Conservation (phyloP, 2,888 invertebrate species). For the Microctonus aethiopoides region DNA sequence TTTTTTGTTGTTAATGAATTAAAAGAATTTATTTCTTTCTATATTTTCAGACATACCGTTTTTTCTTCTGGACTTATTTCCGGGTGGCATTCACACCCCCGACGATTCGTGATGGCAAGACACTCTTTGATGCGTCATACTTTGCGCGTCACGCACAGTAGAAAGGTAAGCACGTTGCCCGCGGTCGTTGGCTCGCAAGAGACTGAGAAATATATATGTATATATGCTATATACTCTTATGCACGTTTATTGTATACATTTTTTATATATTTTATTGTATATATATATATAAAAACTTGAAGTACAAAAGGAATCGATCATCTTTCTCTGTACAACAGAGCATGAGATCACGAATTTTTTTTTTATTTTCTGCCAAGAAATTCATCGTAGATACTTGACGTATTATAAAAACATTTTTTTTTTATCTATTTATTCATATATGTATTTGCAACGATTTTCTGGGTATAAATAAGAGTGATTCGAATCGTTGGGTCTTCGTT, state of each 20-base stretch:
- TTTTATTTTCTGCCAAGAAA: neutral
- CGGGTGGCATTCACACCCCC: slow-evolving; percentile 10
- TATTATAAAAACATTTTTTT: no score
- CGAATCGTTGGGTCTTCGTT: no score
- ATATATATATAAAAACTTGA: neutral
- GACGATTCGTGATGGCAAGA: neutral
- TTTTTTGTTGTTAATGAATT: slow-evolving; percentile 1
- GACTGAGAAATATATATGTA: slow-evolving; percentile 4
- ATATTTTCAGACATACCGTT: neutral
- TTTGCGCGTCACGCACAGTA: slow-evolving; percentile 1
- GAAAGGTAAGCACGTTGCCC: slow-evolving; percentile 3
- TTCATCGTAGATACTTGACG: no score
- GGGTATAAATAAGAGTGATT: no score
- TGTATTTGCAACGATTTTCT: no score
- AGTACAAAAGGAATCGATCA: neutral
- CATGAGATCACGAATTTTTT: neutral
- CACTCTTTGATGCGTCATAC: slow-evolving; percentile 15
- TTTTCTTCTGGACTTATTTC: slow-evolving; percentile 4
- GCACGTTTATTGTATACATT: no score
- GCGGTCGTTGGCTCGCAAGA: slow-evolving; percentile 20
- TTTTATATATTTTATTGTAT: neutral
- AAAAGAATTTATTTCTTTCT: neutral
- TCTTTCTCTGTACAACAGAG: neutral
- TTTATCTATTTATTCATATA: no score
- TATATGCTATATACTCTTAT: neutral